Evolutionary conservation across 2,113 vertebrate species (phyloP), one percentile per base, ranked within the genome.

Genomic region (Tragelaphus strepsiceros): DNA sequence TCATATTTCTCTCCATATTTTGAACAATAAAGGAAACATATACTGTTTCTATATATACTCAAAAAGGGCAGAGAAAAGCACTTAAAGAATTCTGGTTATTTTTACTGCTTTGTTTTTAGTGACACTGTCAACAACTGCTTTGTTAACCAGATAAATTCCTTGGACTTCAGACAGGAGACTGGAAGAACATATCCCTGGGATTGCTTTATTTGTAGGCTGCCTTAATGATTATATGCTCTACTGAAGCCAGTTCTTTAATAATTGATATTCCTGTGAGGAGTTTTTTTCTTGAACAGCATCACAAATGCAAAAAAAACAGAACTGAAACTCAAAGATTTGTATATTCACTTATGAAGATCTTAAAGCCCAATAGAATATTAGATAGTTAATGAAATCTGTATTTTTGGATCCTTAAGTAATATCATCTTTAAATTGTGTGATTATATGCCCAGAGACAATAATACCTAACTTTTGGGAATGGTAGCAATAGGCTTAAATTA

Each of bases 181-280:
- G 59, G 49, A 71, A 90, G 64, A 95, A 92, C 49, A 56, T 8
- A n/a, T 88, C 43, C 94, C 61, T 61, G 32, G 51, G 51, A 81
- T 81, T 58, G 62, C 28, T 84, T 74, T 92, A 92, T 96, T 95
- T 97, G 51, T 87, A 97, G 92, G 67, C 80, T 95, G 43, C 43
- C 81, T 90, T 59, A 32, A 83, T 95, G 94, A 96, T 95, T 96
- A 96, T 96, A 87, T 97, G 59, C 64, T 90, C 35, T 49, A 51
- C 67, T 61, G 61, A 95, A 95, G 64, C 92, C 6, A 56, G 6
- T 84, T 91, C 81, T 90, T 98, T 98, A 97, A 98, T 98, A 97
- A 94, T 96, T 97, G 92, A 98, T 98, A 88, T 53, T 96, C 64
- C 88, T 98, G 85, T 56, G 86, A 92, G 85, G 81, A n/a, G 5